Evolutionary conservation across 2,888 invertebrate species (phyloP).

Genomic region (Agonum fuliginosum): DNA sequence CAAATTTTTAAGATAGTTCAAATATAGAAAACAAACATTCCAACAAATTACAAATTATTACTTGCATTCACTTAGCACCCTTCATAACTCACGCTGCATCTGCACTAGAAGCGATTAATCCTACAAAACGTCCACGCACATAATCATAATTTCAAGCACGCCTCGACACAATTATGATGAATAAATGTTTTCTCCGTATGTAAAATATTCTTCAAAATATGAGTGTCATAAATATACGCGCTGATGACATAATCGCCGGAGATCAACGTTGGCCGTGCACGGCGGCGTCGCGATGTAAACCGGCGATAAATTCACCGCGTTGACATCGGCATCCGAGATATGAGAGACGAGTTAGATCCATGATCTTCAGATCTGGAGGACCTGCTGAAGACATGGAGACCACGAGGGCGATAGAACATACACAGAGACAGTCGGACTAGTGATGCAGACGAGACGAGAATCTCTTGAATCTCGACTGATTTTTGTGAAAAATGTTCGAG

Average conservation of each 20-base stretch:
- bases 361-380: no score
- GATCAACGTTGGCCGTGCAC: constrained; percentile 44
- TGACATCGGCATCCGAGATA: constrained; percentile 50
- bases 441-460: no score
- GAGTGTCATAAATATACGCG: constrained; percentile 48
- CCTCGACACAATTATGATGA: constrained; percentile 55
- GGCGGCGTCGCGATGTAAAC: constrained; percentile 40
- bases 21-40: no score
- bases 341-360: no score
- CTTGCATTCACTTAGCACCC: background rate
- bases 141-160: constrained; percentile 50
- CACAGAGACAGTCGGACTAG: no score
- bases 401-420: background rate
- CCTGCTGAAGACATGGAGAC: no score
- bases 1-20: no score
- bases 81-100: background rate
- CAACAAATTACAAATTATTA: background rate
- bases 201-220: constrained; percentile 51
- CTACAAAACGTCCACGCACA: background rate
- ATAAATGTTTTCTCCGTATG: constrained; percentile 52
- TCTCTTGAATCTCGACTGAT: no score
- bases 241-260: constrained; percentile 55
- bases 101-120: constrained; percentile 9
- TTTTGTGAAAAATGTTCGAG: no score
- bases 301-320: constrained; percentile 33